These are phyloP conservation scores for Antedon mediterranea DNA, from an alignment of 53 echinoderm and acorn worm genomes.

Conservation along the genomic window DNA sequence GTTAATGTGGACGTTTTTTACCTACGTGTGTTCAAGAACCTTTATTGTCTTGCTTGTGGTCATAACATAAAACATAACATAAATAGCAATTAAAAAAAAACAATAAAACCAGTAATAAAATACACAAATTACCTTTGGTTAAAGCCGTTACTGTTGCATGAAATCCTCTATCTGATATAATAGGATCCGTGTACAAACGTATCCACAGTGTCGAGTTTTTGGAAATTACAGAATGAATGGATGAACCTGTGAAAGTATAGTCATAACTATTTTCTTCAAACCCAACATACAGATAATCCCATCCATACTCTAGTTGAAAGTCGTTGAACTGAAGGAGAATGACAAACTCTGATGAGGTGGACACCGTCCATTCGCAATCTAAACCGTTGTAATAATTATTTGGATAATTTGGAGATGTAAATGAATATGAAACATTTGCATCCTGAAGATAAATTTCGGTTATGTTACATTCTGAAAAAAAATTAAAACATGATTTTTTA, in stretches of 20 bases:
- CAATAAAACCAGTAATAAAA: too few relatives aligned
- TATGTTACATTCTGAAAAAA: too few relatives aligned
- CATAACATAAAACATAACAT: too few relatives aligned
- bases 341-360: conserved; percentile 5
- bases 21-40: too few relatives aligned
- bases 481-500: too few relatives aligned
- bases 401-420: conserved; percentile 37
- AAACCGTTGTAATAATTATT: conserved; percentile 17
- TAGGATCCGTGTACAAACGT: conserved; percentile 13
- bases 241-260: background rate
- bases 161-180: conserved; percentile 27
- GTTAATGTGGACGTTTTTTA: too few relatives aligned
- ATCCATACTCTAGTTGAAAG: conserved; percentile 26
- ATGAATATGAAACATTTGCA: background rate
- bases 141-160: conserved; percentile 5
- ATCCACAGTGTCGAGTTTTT: conserved; percentile 10
- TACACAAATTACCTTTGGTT: background rate
- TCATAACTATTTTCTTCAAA: too few relatives aligned
- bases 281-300: conserved; percentile 27
- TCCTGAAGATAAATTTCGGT: too few relatives aligned
- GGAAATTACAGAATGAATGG: conserved; percentile 3
- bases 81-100: too few relatives aligned
- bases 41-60: too few relatives aligned
- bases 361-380: conserved; percentile 18
- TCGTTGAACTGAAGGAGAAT: conserved; percentile 25